Percentiles rank a stretch among this genome's conserved stretches.
These are phyloP conservation scores for Monodelphis domestica DNA, from an alignment of 2,797 vertebrate genomes.

Conservation along the genomic window DNA sequence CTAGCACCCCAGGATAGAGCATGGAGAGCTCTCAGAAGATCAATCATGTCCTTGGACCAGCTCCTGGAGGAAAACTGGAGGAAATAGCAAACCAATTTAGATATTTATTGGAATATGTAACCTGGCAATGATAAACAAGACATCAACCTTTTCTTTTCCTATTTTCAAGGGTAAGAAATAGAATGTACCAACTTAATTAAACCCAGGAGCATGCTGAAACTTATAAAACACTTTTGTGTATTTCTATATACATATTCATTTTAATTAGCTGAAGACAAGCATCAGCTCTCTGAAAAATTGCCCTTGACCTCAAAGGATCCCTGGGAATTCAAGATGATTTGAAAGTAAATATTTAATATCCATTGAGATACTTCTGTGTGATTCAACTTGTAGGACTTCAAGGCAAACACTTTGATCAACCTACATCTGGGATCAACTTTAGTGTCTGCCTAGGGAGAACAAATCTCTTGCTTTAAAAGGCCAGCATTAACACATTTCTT, in stretches of 20 bases:
- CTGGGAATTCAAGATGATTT: background rate
- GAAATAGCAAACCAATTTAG: background rate
- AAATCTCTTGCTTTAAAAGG: background rate
- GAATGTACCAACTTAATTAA: background rate
- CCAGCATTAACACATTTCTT: background rate
- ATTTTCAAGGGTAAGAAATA: background rate
- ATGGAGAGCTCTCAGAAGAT: background rate
- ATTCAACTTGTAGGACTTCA: background rate
- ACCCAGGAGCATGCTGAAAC: background rate
- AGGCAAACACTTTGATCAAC: conserved; percentile 8
- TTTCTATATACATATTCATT: background rate
- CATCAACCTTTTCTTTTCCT: background rate
- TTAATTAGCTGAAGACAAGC: background rate
- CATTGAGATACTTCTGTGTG: background rate
- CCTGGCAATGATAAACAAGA: background rate
- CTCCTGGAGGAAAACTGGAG: background rate
- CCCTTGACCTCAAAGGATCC: conserved; percentile 1
- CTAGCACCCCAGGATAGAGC: background rate
- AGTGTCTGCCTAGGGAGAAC: background rate
- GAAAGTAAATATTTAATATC: background rate
- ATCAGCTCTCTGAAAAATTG: background rate
- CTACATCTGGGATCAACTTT: background rate
- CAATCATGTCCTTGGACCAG: background rate
- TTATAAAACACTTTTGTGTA: background rate
- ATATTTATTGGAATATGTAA: background rate